These are phyloP conservation scores for Pyrochroa serraticornis DNA, from an alignment of 2,888 invertebrate species.

Conservation along the genomic window DNA sequence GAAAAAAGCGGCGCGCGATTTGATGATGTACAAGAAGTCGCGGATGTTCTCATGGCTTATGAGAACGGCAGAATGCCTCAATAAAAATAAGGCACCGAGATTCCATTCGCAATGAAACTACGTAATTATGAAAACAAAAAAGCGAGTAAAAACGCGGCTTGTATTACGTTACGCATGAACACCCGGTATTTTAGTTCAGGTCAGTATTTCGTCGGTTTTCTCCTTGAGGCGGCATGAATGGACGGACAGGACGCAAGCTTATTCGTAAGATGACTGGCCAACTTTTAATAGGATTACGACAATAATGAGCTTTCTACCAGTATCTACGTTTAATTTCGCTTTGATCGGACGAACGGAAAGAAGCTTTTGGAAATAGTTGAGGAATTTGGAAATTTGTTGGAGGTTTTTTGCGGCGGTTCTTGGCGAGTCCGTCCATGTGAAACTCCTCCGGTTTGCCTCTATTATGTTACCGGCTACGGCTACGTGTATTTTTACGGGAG, in stretches of 20 bases:
- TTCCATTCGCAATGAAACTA: conserved; percentile 14
- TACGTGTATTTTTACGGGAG: conserved; percentile 26
- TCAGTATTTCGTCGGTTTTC: conserved; percentile 29
- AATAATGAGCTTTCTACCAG: conserved; percentile 22
- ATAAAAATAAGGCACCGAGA: background rate
- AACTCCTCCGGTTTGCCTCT: conserved; percentile 1
- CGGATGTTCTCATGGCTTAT: too few relatives aligned
- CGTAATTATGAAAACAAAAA: conserved; percentile 31
- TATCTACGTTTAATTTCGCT: too few relatives aligned
- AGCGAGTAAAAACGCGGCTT: conserved; percentile 26
- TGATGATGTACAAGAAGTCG: too few relatives aligned
- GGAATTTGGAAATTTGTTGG: conserved; percentile 28
- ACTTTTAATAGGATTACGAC: conserved; percentile 25
- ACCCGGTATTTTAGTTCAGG: conserved; percentile 35
- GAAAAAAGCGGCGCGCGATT: too few relatives aligned
- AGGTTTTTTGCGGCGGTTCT: too few relatives aligned
- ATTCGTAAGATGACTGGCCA: conserved; percentile 18
- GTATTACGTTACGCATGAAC: conserved; percentile 39
- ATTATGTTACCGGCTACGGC: conserved; percentile 10
- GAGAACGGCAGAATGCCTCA: too few relatives aligned
- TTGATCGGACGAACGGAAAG: background rate
- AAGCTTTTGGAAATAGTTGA: background rate
- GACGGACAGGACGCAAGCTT: background rate
- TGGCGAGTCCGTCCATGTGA: too few relatives aligned
- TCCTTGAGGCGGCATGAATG: conserved; percentile 1